Base-by-base conservation (phyloP, 1,140 invertebrate species). In the Pogonomyrmex californicus region DNA sequence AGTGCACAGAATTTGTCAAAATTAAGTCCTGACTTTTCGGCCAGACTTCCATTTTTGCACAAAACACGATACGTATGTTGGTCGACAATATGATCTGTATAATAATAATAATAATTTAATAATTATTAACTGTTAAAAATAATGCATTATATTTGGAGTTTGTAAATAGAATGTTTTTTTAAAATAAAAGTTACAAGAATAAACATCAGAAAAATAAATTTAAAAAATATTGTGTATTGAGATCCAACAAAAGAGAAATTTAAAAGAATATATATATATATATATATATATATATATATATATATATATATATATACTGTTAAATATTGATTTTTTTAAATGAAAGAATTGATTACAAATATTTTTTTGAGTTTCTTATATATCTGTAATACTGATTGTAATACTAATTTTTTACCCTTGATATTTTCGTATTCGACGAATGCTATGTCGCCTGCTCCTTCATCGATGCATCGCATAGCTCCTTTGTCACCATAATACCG, bases 401-500 rank as follows among this genome's bases (percentile, higher is more conserved):
- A 23, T 23, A 23, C 23, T 23, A 0, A 23, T 30, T 66, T 51
- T 90, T 85, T 93, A 96, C 96, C 90, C 4, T 87, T 82, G 30
- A 96, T 93, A 78, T 96, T 95, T 76, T 95, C 93, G 7, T 93
- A 93, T 85, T 97, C 96, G 1, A 97, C 91, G 82, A 97, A 96
- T 0, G 97, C 97, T 44, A 97, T 95, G 88, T 97, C 96, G 1
- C 96, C 96, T 54, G 92, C 91, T 2, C 94, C 93, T 60, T 96
- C 93, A 0, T 90, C 91, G 0, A 97, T 91, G 90, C 97, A 97
- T 4, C 93, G 91, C 2, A 97, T 86, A 2, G 96, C 96, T 12
- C 97, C 97, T 51, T 96, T 95, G 93, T 97, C 97, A 1, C 97
- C 97, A 91, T 96, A 97, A 94, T 96, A 98, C 68, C 90, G 82